Evolutionary conservation across 2,888 invertebrate genomes (phyloP).

Genomic region (Pseudoips prasinana): DNA sequence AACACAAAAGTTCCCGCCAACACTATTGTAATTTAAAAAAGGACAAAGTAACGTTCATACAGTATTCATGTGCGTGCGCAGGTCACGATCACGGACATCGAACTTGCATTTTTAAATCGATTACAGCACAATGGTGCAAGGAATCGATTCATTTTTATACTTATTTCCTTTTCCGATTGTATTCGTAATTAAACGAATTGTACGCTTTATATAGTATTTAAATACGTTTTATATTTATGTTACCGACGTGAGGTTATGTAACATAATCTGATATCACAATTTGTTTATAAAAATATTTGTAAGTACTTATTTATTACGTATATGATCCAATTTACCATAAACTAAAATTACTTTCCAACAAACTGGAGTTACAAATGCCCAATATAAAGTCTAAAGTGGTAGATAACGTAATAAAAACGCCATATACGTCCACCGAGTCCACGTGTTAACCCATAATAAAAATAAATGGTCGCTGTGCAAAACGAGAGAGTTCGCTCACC

Average conservation of each 20-base stretch:
- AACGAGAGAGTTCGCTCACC: slow-evolving; percentile 77
- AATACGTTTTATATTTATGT: too few relatives aligned
- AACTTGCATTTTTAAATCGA: slow-evolving; percentile 74
- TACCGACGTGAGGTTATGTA: too few relatives aligned
- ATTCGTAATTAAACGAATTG: slow-evolving; percentile 53
- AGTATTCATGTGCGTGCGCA: slow-evolving; percentile 69
- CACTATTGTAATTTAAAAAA: slow-evolving; percentile 36
- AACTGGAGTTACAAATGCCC: too few relatives aligned
- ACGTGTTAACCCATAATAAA: slow-evolving; percentile 77
- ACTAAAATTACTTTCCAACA: too few relatives aligned
- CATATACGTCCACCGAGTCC: slow-evolving; percentile 55
- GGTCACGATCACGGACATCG: slow-evolving; percentile 78
- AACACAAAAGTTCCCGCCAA: slow-evolving; percentile 28
- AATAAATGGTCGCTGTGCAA: slow-evolving; percentile 77
- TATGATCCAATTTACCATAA: too few relatives aligned
- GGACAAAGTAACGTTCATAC: slow-evolving; percentile 59
- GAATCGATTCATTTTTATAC: slow-evolving; percentile 56
- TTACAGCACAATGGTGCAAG: slow-evolving; percentile 56
- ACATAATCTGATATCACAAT: too few relatives aligned
- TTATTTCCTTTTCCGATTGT: slow-evolving; percentile 50
- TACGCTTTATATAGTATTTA: slow-evolving; percentile 34
- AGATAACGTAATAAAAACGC: slow-evolving; percentile 67
- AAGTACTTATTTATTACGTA: too few relatives aligned
- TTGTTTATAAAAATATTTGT: too few relatives aligned
- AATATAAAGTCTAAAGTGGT: slow-evolving; percentile 48